Base-by-base conservation (phyloP, 2,888 invertebrate species). In the Anorthoa munda region DNA sequence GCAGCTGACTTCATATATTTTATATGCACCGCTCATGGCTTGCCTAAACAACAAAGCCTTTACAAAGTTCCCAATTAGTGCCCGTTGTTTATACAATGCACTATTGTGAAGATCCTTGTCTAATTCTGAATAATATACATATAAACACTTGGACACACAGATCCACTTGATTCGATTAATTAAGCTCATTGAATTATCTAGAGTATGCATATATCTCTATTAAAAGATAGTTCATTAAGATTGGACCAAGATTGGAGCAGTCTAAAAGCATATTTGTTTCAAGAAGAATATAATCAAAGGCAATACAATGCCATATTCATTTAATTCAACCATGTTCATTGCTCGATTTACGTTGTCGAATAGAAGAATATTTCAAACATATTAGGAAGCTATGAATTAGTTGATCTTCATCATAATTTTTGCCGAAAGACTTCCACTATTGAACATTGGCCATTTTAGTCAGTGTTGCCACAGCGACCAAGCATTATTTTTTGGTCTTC, bases 21-120 rank as follows among this genome's bases (percentile, higher is more conserved):
- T 83, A 84, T 81, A 77, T 80, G 68, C 68, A 78, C 67, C 75
- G 51, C 72, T 67, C 69, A 81, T 86, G 81, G 74, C 59, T 80
- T 66, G 76, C 82, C 76, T 80, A 83, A 84, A 73, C n/a, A n/a
- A n/a, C n/a, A n/a, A n/a, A n/a, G n/a, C n/a, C 81, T 78, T 80
- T 81, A 88, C 82, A 80, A 84, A 78, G 82, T 84, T 79, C 78
- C 82, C 83, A 86, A 85, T 86, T 88, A 83, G 82, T 71, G 71
- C 66, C 68, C 60, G 70, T 83, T 90, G 84, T 82, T 85, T 82
- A 84, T 82, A 79, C 75, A 86, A 72, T 64, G 67, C 46, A 68
- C 75, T 64, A 81, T 83, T 81, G 72, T 84, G 78, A 72, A 65
- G 68, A 72, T 84, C 72, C 73, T 71, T 63, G 69, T 39, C 59